Evolutionary conservation across 2,113 vertebrate genomes (phyloP).

Genomic region (Brachyhypopomus occidentalis): DNA sequence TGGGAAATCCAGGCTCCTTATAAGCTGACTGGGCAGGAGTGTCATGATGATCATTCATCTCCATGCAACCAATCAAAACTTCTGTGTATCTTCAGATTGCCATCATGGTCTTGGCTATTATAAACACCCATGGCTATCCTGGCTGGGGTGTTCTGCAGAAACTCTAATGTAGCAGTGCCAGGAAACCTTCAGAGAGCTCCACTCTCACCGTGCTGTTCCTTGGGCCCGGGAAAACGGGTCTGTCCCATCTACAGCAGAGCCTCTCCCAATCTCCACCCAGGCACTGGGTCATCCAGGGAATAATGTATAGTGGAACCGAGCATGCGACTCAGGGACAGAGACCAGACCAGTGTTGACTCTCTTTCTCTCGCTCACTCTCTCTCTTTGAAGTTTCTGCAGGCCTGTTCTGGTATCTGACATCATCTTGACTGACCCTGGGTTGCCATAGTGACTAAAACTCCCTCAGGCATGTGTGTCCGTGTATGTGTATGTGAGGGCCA

Average conservation of each 20-base stretch:
- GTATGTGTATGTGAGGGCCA: constrained; percentile 11
- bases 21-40: not conserved
- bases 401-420: constrained; percentile 15
- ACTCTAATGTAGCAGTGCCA: no score
- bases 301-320: no score
- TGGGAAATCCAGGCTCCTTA: not conserved
- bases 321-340: not conserved
- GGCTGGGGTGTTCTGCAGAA: no score
- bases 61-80: not conserved
- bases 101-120: no score
- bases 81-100: not conserved
- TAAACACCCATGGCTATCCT: no score
- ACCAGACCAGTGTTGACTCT: not conserved
- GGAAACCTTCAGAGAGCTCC: no score
- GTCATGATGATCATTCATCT: not conserved
- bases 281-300: no score
- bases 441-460: constrained; percentile 30
- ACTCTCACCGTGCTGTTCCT: no score
- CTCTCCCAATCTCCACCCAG: no score
- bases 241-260: no score
- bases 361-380: not conserved
- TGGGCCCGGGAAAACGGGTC: no score
- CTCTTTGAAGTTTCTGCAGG: constrained; percentile 24
- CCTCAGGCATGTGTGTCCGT: not conserved
- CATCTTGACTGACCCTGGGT: constrained; percentile 17